A percentile compares a stretch with the other conserved stretches of the same genome.
Evolutionary conservation across 2,888 invertebrate species (phyloP).

Genomic region (Endotricha flammealis): DNA sequence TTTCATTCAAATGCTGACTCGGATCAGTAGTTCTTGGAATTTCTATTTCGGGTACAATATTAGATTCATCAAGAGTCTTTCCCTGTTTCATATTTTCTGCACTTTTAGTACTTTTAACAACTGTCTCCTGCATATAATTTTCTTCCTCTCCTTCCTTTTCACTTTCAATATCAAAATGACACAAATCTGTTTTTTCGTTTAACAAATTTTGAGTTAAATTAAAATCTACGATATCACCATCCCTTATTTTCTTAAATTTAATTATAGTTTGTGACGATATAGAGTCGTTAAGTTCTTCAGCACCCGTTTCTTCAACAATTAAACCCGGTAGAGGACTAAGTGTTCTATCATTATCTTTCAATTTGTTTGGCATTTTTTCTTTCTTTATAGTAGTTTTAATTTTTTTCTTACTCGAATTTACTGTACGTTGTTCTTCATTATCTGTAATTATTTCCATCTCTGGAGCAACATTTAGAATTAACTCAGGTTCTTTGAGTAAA

Average conservation of each 20-base stretch:
- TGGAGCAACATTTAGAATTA: conserved; percentile 25
- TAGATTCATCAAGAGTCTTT: no score
- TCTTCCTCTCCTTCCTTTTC: no score
- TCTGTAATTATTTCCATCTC: conserved; percentile 42
- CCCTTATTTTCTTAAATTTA: conserved; percentile 42
- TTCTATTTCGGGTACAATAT: no score
- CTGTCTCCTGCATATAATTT: background rate
- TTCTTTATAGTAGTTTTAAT: conserved; percentile 11
- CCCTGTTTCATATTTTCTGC: no score
- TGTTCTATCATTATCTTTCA: conserved; percentile 32
- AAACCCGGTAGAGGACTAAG: conserved; percentile 56
- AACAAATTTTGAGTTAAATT: conserved; percentile 47
- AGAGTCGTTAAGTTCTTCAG: conserved; percentile 34
- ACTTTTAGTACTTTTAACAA: conserved; percentile 9
- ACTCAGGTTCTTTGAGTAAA: conserved; percentile 24
- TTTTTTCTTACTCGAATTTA: background rate
- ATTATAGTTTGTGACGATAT: conserved; percentile 35
- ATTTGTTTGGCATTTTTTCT: conserved; percentile 13
- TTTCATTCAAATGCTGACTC: no score
- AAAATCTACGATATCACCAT: conserved; percentile 30
- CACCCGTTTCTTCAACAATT: conserved; percentile 38
- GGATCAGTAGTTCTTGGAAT: no score
- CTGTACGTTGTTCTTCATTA: conserved; percentile 12
- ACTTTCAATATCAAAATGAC: no score
- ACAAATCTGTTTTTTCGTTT: conserved; percentile 30